Evolutionary conservation across 2,888 invertebrate species (phyloP).

Genomic region (Bombylius discolor): DNA sequence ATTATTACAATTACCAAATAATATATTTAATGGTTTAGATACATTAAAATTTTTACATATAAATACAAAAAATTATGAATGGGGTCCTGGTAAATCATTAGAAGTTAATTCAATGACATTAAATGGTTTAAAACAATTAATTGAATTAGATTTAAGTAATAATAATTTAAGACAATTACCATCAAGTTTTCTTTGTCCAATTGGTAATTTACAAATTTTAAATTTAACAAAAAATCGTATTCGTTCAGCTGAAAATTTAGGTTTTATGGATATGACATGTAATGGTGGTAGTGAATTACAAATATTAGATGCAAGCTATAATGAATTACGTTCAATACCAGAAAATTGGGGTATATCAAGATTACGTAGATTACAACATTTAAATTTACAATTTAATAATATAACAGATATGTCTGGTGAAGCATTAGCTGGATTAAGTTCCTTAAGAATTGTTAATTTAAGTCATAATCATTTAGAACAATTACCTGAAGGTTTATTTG

Average conservation of each 20-base stretch:
- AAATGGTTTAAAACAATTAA: conserved; percentile 65
- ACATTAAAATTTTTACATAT: conserved; percentile 55
- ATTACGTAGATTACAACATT: conserved; percentile 61
- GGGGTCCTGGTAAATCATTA: conserved; percentile 61
- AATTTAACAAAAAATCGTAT: conserved; percentile 79
- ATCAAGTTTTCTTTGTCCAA: conserved; percentile 61
- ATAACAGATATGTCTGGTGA: conserved; percentile 69
- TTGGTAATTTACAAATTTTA: conserved; percentile 65
- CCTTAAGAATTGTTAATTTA: conserved; percentile 69
- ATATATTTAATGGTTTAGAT: conserved; percentile 65
- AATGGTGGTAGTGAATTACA: conserved; percentile 58
- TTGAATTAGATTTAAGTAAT: conserved; percentile 65
- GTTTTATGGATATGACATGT: conserved; percentile 46
- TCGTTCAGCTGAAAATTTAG: conserved; percentile 62
- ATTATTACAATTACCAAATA: conserved; percentile 55
- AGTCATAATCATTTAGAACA: conserved; percentile 73
- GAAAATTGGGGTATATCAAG: conserved; percentile 64
- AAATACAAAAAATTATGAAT: conserved; percentile 67
- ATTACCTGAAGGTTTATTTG: conserved; percentile 71
- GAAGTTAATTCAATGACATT: conserved; percentile 61
- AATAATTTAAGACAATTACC: conserved; percentile 74
- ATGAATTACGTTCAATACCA: conserved; percentile 58
- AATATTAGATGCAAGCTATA: conserved; percentile 66
- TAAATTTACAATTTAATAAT: conserved; percentile 72
- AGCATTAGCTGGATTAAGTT: conserved; percentile 63